Percentiles rank a stretch among this genome's conserved stretches.
Conservation (phyloP, 1,140 invertebrate species). For the Panonychus citri region DNA sequence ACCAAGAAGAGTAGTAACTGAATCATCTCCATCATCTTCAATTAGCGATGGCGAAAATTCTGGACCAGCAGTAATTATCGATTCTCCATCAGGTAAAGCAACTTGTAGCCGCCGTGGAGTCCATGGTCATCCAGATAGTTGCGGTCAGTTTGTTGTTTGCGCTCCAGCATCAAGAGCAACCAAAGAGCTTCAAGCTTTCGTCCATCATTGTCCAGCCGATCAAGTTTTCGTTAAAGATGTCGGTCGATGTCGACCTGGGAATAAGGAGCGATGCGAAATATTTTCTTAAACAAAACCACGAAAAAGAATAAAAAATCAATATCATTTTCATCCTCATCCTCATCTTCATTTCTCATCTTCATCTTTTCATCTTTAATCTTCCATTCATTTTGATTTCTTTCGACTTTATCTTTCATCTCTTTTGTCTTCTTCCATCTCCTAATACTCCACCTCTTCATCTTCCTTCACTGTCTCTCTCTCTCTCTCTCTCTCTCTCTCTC, state of each 20-base stretch:
- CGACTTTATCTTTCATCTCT: too few relatives aligned
- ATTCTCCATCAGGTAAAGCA: slow-evolving; percentile 9
- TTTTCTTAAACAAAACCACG: too few relatives aligned
- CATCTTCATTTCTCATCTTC: too few relatives aligned
- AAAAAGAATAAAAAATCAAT: too few relatives aligned
- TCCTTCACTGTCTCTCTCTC: too few relatives aligned
- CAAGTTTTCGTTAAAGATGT: slow-evolving; percentile 13
- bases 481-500: too few relatives aligned
- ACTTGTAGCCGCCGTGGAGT: slow-evolving; percentile 16
- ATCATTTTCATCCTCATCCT: too few relatives aligned
- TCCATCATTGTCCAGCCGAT: slow-evolving; percentile 17
- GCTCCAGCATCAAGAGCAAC: slow-evolving; percentile 12
- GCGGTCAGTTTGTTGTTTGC: slow-evolving; percentile 18
- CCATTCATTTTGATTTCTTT: too few relatives aligned
- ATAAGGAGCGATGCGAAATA: slow-evolving; percentile 8
- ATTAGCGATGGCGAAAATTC: too few relatives aligned
- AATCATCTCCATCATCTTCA: not conserved
- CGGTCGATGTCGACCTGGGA: slow-evolving; percentile 10
- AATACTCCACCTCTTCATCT: too few relatives aligned
- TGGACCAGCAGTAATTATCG: slow-evolving; percentile 6
- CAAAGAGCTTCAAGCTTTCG: slow-evolving; percentile 11
- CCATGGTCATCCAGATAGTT: slow-evolving; percentile 16
- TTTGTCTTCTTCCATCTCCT: too few relatives aligned
- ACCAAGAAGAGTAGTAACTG: not conserved
- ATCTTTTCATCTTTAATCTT: too few relatives aligned